phyloP scores from a whole-genome alignment of 2,797 vertebrate species.

The Pseudocheirus occidentalis region DNA sequence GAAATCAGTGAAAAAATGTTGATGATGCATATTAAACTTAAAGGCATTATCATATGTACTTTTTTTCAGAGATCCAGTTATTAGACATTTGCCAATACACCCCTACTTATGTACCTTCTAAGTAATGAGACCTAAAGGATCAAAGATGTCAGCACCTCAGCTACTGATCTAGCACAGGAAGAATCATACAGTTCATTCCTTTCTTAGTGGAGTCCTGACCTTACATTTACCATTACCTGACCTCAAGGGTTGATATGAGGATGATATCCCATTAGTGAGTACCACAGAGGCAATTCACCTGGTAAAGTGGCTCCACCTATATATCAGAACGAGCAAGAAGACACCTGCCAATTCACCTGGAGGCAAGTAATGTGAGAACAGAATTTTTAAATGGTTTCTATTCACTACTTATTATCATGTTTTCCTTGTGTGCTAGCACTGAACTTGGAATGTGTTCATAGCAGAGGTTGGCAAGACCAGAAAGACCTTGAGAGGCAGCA shows the following conservation, averaged over 20 bases:
- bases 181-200: not conserved
- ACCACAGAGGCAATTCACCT: not conserved
- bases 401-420: not conserved
- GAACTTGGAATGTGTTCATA: not conserved
- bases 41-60: not conserved
- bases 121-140: not conserved
- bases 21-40: not conserved
- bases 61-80: not conserved
- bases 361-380: not conserved
- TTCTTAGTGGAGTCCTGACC: not conserved
- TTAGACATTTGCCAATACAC: not conserved
- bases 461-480: not conserved
- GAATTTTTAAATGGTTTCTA: not conserved
- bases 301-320: not conserved
- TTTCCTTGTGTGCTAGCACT: not conserved
- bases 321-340: not conserved
- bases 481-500: not conserved
- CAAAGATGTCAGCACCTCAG: not conserved
- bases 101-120: not conserved
- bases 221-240: not conserved
- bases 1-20: not conserved
- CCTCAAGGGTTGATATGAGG: not conserved
- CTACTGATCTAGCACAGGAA: not conserved
- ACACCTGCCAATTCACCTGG: not conserved
- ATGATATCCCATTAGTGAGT: not conserved